Evolutionary conservation across 2,888 invertebrate species (phyloP).

Genomic region (Endomychus coccineus): DNA sequence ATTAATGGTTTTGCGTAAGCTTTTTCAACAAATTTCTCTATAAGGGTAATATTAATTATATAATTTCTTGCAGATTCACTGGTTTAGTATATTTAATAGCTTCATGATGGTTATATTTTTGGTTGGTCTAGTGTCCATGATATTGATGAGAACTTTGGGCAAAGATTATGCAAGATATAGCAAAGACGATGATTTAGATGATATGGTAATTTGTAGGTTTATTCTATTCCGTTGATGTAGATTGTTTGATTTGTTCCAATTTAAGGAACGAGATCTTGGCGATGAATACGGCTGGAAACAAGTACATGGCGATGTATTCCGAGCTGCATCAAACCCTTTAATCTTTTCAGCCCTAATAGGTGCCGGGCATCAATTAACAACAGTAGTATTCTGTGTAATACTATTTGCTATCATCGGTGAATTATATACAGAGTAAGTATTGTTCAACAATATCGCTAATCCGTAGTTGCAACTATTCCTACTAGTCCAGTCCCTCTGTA

Average conservation of each 20-base stretch:
- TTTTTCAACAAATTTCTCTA: neutral
- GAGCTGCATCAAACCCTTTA: slow-evolving; percentile 85
- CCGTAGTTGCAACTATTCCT: too few species aligned
- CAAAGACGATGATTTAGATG: slow-evolving; percentile 97
- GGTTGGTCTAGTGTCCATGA: slow-evolving; percentile 98
- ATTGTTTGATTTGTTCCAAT: slow-evolving; percentile 2
- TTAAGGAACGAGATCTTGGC: slow-evolving; percentile 87
- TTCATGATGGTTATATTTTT: slow-evolving; percentile 99
- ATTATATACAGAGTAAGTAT: slow-evolving; percentile 90
- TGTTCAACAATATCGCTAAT: too few species aligned
- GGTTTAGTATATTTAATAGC: slow-evolving; percentile 99
- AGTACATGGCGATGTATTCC: slow-evolving; percentile 98
- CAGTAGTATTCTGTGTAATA: slow-evolving; percentile 89
- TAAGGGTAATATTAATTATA: too few species aligned
- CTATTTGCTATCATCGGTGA: slow-evolving; percentile 96
- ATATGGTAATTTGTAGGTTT: slow-evolving; percentile 58
- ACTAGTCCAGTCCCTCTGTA: too few species aligned
- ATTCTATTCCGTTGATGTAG: neutral
- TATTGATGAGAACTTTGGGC: slow-evolving; percentile 92
- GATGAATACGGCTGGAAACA: slow-evolving; percentile 99
- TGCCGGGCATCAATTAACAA: slow-evolving; percentile 88
- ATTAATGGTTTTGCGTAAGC: neutral
- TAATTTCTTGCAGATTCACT: slow-evolving; percentile 80
- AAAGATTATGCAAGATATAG: slow-evolving; percentile 99
- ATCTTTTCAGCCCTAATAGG: slow-evolving; percentile 93